Base-by-base conservation (phyloP, 2,797 vertebrate genomes). In the Mastacembelus armatus region DNA sequence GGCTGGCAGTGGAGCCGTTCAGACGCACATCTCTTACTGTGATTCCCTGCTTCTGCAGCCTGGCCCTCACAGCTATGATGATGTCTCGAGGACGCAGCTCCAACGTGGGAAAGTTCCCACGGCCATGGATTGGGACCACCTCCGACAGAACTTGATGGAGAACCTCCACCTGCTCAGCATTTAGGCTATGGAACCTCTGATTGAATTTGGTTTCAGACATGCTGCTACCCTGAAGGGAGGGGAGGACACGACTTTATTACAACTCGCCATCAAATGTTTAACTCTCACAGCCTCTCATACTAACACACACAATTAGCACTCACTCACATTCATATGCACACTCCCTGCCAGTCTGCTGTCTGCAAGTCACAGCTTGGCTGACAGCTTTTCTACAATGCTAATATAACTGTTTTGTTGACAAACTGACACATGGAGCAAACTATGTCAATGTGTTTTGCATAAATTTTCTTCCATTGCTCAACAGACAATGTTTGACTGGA, bases 1-100 rank as follows among this genome's bases (percentile, higher is more conserved):
- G 97, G 72, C 97, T 99, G 59, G 98, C 98, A 0, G 96, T 98
- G 18, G 98, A 99, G 51, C 98, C 98, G 0, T 99, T 99, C 66
- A 99, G 84, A 39, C 98, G 95, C 19, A 97, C 92, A 78, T 99
- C 97, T 66, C 94, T 90, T 4, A 99, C 92, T 0, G 67, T 81
- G 77, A 99, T 99, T 10, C 94, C 93, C 81, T 97, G 96, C 43
- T 92, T 87, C 74, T 91, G 86, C 47, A 99, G 94, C 79, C 95
- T 92, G 40, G 95, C 88, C 74, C 95, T 95, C 51, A 99, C 96
- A 22, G 95, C 84, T 16, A 91, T 94, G 83, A 99, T 96, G 56
- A 99, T 96, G 89, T 98, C 94, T 82, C 96, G 96, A 0, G 93
- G 97, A 78, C 96, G 97, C 59, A 99, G 94, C 85, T 98, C 96